Evolutionary conservation across 2,888 invertebrate species (phyloP).

Genomic region (Caenorhabditis macrosperma): DNA sequence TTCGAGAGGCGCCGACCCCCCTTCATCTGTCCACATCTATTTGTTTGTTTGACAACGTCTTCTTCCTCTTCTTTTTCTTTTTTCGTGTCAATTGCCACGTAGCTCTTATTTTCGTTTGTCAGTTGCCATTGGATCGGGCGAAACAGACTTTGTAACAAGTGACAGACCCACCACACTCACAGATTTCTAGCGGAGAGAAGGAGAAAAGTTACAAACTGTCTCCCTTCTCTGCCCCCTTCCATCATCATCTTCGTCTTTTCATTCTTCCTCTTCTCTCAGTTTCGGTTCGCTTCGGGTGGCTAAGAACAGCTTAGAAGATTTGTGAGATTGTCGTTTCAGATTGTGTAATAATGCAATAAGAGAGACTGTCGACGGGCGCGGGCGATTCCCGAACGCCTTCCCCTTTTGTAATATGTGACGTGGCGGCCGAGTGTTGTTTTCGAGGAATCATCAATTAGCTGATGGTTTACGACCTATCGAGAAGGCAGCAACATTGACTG

Average conservation of each 20-base stretch:
- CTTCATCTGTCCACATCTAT: conserved; percentile 29
- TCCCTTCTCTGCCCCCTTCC: neutral
- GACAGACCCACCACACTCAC: conserved; percentile 16
- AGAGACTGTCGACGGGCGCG: conserved; percentile 2
- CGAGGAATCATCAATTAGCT: conserved; percentile 37
- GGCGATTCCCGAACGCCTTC: conserved; percentile 19
- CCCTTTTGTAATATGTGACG: conserved; percentile 24
- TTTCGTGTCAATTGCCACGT: neutral
- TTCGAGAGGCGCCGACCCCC: conserved; percentile 7
- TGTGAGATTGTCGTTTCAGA: conserved; percentile 27
- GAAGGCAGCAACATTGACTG: conserved; percentile 32
- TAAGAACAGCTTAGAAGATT: conserved; percentile 49
- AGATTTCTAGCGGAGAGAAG: conserved; percentile 20
- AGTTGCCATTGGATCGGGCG: neutral
- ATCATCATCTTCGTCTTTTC: conserved; percentile 32
- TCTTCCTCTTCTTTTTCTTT: neutral
- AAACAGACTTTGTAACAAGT: neutral
- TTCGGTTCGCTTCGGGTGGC: conserved; percentile 21
- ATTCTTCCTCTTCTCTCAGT: conserved; percentile 1
- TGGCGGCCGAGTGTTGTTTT: conserved; percentile 18
- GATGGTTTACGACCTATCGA: conserved; percentile 47
- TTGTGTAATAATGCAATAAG: conserved; percentile 54
- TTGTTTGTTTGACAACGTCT: conserved; percentile 36
- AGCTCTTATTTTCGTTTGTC: neutral
- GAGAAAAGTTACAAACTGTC: conserved; percentile 47